Conservation (phyloP, 2,113 vertebrate species). For the Ceratotherium simum region DNA sequence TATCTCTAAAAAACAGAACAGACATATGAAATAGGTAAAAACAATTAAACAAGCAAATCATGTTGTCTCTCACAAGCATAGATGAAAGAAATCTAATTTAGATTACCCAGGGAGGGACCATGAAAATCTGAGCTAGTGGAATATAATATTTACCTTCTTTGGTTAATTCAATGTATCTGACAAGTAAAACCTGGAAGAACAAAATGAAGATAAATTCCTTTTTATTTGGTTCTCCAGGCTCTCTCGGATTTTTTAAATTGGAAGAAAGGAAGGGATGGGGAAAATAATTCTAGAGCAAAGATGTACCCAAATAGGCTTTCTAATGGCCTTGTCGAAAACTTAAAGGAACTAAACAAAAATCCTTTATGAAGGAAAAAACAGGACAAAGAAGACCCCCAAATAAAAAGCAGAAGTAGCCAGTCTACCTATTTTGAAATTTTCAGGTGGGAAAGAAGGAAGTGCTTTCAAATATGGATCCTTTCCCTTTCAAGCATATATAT, state of each 20-base stretch:
- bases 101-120: neutral
- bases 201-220: constrained; percentile 39
- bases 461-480: constrained; percentile 4
- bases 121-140: neutral
- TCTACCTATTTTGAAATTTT: constrained; percentile 30
- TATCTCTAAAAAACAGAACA: neutral
- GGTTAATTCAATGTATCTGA: neutral
- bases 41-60: constrained; percentile 21
- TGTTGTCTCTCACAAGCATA: neutral
- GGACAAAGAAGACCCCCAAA: neutral
- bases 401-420: constrained; percentile 2
- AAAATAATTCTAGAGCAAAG: constrained; percentile 48
- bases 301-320: neutral
- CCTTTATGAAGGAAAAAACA: constrained; percentile 34
- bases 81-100: neutral
- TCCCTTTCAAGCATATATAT: neutral
- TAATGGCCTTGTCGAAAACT: neutral
- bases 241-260: constrained; percentile 30
- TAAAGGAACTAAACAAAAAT: constrained; percentile 42
- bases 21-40: constrained; percentile 45
- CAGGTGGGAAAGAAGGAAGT: neutral
- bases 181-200: constrained; percentile 28
- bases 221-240: neutral
- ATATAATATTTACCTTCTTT: neutral
- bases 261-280: neutral